Percentiles rank a stretch among this genome's conserved stretches.
Evolutionary conservation across 2,797 vertebrate species (phyloP).

Genomic region (Leptoclinus maculatus): DNA sequence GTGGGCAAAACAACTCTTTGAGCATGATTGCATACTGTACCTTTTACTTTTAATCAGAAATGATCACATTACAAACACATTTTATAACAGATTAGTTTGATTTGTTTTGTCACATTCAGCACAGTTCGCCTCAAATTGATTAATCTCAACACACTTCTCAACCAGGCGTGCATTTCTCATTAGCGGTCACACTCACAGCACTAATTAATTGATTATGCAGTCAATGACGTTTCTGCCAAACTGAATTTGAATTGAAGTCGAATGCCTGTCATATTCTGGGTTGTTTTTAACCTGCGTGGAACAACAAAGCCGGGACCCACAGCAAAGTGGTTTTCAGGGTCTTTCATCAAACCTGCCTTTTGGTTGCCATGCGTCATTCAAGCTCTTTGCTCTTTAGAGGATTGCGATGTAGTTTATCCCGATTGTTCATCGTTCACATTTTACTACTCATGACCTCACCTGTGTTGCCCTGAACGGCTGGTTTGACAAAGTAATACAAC

Average conservation of each 20-base stretch:
- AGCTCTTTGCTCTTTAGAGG: background rate
- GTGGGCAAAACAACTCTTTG: background rate
- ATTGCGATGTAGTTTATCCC: background rate
- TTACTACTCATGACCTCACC: background rate
- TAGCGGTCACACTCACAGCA: constrained; percentile 36
- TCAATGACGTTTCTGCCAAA: constrained; percentile 61
- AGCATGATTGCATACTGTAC: background rate
- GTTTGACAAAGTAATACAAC: background rate
- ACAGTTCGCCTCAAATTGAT: constrained; percentile 42
- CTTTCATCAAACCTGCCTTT: constrained; percentile 27
- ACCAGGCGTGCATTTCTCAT: constrained; percentile 58
- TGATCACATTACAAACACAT: constrained; percentile 25
- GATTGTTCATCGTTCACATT: constrained; percentile 12
- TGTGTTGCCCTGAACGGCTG: background rate
- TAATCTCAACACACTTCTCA: constrained; percentile 39
- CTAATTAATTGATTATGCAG: constrained; percentile 60
- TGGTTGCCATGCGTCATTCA: constrained; percentile 4
- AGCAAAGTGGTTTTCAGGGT: constrained; percentile 16
- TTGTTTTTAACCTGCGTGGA: constrained; percentile 22
- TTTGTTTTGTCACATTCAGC: constrained; percentile 49
- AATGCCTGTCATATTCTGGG: constrained; percentile 47
- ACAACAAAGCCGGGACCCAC: constrained; percentile 20
- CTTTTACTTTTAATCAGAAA: constrained; percentile 24
- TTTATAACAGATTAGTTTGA: constrained; percentile 25
- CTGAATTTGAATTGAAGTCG: constrained; percentile 47